phyloP scores from a whole-genome alignment of 1,140 invertebrate genomes.

The Zaprionus inermis region DNA sequence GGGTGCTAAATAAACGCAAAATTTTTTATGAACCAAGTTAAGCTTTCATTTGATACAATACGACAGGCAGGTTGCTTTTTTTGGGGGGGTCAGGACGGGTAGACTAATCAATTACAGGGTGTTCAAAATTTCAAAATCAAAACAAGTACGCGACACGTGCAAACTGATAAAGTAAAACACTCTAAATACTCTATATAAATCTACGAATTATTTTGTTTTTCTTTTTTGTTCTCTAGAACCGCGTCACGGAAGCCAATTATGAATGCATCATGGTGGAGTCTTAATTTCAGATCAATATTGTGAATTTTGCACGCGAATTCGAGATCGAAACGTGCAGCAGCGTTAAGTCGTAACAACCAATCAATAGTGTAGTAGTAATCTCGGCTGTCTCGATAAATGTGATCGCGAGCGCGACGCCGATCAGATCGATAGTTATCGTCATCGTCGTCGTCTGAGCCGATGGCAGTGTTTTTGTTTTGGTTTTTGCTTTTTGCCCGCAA shows the following conservation, averaged over 20 bases:
- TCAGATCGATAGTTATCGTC: background rate
- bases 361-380: constrained; percentile 7
- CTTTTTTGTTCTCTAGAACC: background rate
- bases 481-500: constrained; percentile 35
- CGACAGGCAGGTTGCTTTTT: background rate
- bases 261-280: constrained; percentile 22
- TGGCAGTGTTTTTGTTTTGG: constrained; percentile 34
- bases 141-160: constrained; percentile 28
- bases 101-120: constrained; percentile 5
- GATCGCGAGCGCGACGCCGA: background rate
- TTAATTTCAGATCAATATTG: constrained; percentile 1
- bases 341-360: constrained; percentile 21
- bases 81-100: background rate
- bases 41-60: constrained; percentile 19
- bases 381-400: background rate
- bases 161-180: constrained; percentile 6
- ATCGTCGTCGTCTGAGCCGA: constrained; percentile 7
- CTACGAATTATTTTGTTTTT: background rate
- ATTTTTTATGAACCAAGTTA: constrained; percentile 80
- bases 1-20: constrained; percentile 80
- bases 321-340: background rate
- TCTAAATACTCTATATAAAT: background rate
- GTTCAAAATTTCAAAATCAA: constrained; percentile 27
- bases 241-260: constrained; percentile 72
- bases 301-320: background rate